Percentiles rank a stretch among this genome's conserved stretches.
Conservation (phyloP, 2,113 vertebrate genomes). For the Sula dactylatra region DNA sequence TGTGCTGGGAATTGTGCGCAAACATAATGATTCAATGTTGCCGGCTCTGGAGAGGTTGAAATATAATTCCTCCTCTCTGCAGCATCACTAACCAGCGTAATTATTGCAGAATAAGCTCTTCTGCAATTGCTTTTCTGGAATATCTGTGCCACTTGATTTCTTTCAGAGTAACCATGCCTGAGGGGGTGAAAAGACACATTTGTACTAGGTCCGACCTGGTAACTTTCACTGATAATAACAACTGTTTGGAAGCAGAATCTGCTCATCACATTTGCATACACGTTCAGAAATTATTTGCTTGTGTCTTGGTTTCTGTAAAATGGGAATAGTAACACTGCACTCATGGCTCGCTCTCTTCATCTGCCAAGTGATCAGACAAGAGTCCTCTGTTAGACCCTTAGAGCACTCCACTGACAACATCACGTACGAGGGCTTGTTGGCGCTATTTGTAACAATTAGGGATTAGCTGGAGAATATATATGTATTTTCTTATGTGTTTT, state of each 20-base stretch:
- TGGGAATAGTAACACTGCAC: background rate
- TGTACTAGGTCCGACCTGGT: background rate
- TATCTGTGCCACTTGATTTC: background rate
- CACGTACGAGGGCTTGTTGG: background rate
- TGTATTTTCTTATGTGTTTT: background rate
- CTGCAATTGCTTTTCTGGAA: background rate
- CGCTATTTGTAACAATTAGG: background rate
- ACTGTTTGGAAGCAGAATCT: background rate
- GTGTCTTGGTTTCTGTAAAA: background rate
- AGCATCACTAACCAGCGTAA: background rate
- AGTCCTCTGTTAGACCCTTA: background rate
- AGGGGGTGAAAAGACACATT: background rate
- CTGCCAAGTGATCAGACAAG: background rate
- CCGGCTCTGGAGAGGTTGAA: conserved; percentile 9
- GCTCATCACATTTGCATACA: background rate
- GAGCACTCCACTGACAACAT: background rate
- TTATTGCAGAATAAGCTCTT: background rate
- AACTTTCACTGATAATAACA: background rate
- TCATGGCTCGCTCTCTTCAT: accelerated
- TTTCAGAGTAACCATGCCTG: background rate
- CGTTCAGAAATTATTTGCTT: background rate
- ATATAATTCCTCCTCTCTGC: background rate
- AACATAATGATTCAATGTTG: conserved; percentile 22
- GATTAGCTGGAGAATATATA: background rate
- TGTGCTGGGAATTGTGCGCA: background rate